phyloP scores from a whole-genome alignment of 2,797 vertebrate genomes.

The Synanceia verrucosa region DNA sequence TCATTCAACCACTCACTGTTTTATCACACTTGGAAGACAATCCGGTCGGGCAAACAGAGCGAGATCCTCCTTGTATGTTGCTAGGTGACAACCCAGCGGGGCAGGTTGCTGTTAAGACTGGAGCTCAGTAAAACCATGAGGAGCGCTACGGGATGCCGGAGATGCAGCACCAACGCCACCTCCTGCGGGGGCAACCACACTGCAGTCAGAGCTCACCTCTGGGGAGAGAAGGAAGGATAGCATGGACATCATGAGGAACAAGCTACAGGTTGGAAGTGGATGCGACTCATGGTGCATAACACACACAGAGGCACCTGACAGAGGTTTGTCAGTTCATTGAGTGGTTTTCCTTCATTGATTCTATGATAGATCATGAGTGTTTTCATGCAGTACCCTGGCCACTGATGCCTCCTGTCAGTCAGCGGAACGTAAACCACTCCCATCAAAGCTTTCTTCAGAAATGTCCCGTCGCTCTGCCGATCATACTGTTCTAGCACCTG shows the following conservation, averaged over 20 bases:
- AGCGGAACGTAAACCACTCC: slow-evolving; percentile 92
- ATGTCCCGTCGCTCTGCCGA: slow-evolving; percentile 86
- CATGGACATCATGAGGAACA: slow-evolving; percentile 10
- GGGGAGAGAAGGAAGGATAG: slow-evolving; percentile 60
- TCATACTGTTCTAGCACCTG: slow-evolving; percentile 93
- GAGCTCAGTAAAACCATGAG: slow-evolving; percentile 29
- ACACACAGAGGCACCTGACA: neutral
- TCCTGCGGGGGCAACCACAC: slow-evolving; percentile 83
- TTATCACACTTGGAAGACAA: slow-evolving; percentile 39
- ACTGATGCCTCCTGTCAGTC: slow-evolving; percentile 90
- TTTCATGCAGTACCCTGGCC: slow-evolving; percentile 82
- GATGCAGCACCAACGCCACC: slow-evolving; percentile 79
- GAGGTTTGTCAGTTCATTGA: neutral
- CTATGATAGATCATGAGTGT: neutral
- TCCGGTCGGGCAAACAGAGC: slow-evolving; percentile 36
- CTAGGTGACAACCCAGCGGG: slow-evolving; percentile 51
- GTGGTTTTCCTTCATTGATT: neutral
- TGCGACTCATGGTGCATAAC: neutral
- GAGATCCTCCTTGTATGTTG: slow-evolving; percentile 49
- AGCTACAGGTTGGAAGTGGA: neutral
- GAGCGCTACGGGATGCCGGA: slow-evolving; percentile 51
- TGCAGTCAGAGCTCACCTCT: slow-evolving; percentile 86
- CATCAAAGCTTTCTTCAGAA: slow-evolving; percentile 89
- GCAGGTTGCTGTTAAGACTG: slow-evolving; percentile 37
- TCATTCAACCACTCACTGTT: slow-evolving; percentile 34